Evolutionary conservation across 2,113 vertebrate species (phyloP).

Genomic region (Sigmodon hispidus): DNA sequence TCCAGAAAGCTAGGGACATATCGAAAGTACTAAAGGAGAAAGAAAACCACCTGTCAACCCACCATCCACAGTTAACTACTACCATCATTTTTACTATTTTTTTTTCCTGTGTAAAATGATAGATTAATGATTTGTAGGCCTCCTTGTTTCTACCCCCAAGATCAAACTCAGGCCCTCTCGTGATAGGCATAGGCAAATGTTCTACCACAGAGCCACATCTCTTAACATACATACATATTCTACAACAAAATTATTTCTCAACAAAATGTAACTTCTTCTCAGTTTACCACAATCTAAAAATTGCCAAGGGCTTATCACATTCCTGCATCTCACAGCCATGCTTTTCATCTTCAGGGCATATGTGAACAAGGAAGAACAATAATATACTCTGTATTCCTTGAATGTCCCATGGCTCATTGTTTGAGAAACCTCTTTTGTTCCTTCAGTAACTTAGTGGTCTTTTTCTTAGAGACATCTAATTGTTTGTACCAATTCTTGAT

Average conservation of each 20-base stretch:
- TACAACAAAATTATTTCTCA: too few species aligned
- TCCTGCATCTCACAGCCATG: neutral
- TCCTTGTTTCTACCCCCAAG: rapidly evolving
- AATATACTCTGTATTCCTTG: neutral
- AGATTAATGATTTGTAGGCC: neutral
- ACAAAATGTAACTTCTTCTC: neutral
- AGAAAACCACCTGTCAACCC: conserved; percentile 37
- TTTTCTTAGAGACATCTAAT: neutral
- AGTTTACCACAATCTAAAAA: neutral
- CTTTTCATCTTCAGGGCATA: neutral
- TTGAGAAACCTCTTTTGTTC: conserved; percentile 48
- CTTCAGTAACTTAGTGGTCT: neutral
- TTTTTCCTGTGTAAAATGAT: conserved; percentile 4
- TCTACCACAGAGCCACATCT: neutral
- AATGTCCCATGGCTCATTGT: neutral
- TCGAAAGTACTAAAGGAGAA: neutral
- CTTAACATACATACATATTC: neutral
- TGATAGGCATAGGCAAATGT: neutral
- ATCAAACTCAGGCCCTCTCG: neutral
- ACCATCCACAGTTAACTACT: conserved; percentile 26
- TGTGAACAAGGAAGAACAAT: neutral
- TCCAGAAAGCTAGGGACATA: conserved; percentile 29
- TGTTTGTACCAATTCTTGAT: neutral
- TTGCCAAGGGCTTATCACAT: conserved; percentile 8
- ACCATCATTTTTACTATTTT: conserved; percentile 26